Base-by-base conservation (phyloP, 1,140 invertebrate genomes). In the Polyergus mexicanus region DNA sequence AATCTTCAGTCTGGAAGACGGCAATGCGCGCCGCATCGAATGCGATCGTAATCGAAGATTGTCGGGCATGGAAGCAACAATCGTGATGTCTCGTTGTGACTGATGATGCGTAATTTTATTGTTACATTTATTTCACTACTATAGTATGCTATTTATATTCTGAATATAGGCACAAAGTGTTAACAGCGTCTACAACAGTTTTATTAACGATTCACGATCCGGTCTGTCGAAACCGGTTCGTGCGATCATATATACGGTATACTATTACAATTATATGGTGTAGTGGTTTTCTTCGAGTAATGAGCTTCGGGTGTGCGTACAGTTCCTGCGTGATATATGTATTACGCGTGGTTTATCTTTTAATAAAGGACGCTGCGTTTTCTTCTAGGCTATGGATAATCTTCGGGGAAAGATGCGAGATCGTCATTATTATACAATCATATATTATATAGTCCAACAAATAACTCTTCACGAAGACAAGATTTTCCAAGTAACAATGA, bases 21-120 rank as follows among this genome's bases (percentile, higher is more conserved):
- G 13, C 32, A 19, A 47, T 47, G 16, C 54, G 25, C 38, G 13
- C 19, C 51, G 25, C 62, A n/a, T 56, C n/a, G 58, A 28, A 35
- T 25, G 54, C 41, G n/a, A 10, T 41, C 13, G 13, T 47, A 47
- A 22, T 28, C 47, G 11, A 68, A 81, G 51, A 84, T 84, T 62
- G 8, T 65, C 44, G 19, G 32, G 22, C 22, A 28, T 81, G 11
- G 32, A 65, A 25, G 25, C 28, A 84, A 76, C 72, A 66, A 76
- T 10, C 41, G 35, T 62, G 28, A 4, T 32, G 38, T 76, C 32
- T 76, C 35, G 25, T 56, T 54, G 58, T 44, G 41, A 77, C 32
- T 58, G 28, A 76, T 62, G 35, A 25, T n/a, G 38, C 68, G 60
- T 63, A 66, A 44, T 35, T 88, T 86, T 89, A 88, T 89, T 89